Evolutionary conservation across 1,140 invertebrate species (phyloP).

Genomic region (Hyles euphorbiae): DNA sequence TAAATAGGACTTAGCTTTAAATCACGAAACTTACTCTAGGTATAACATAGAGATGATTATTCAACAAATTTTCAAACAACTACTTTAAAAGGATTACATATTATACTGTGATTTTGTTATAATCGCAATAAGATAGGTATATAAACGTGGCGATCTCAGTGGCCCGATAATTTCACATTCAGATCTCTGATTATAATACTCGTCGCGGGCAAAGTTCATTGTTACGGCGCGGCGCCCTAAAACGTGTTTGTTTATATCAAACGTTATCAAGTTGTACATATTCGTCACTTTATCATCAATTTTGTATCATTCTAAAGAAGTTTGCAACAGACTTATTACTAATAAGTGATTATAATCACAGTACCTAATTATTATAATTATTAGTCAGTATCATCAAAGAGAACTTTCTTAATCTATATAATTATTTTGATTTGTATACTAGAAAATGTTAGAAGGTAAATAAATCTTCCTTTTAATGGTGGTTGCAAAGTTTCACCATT

Average conservation of each 20-base stretch:
- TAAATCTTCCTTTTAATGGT: background rate
- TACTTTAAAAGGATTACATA: constrained; percentile 37
- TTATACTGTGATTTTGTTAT: constrained; percentile 7
- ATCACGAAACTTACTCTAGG: constrained; percentile 52
- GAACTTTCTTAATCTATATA: constrained; percentile 37
- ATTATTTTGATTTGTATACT: constrained; percentile 18
- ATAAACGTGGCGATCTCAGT: constrained; percentile 8
- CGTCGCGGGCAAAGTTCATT: no score
- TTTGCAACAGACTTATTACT: constrained; percentile 44
- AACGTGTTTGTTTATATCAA: constrained; percentile 16
- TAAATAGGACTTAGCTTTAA: constrained; percentile 49
- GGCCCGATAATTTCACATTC: background rate
- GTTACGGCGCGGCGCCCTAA: background rate
- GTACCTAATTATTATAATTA: constrained; percentile 31
- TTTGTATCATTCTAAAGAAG: constrained; percentile 29
- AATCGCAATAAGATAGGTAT: constrained; percentile 1
- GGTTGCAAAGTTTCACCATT: no score
- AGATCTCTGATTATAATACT: no score
- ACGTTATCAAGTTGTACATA: constrained; percentile 29
- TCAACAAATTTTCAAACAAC: constrained; percentile 31
- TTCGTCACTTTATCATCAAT: constrained; percentile 32
- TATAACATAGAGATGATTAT: constrained; percentile 14
- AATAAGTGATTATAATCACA: constrained; percentile 42
- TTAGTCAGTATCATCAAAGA: constrained; percentile 40
- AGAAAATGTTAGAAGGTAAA: background rate